Base-by-base conservation (phyloP, 2,113 vertebrate genomes). In the Corydoras sp. region DNA sequence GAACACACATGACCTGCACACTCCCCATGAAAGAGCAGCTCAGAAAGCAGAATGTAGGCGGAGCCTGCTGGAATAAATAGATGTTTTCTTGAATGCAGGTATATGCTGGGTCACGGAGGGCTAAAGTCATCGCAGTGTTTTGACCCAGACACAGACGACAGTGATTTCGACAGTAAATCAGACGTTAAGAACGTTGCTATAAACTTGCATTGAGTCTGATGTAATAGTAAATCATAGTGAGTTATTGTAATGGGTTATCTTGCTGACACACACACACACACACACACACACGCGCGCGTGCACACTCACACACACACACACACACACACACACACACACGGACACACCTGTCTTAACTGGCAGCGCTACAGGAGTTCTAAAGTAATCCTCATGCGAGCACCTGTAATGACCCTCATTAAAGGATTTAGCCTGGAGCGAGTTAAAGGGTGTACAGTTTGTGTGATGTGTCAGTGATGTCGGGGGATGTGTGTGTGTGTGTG, bases 311-410 rank as follows among this genome's bases (percentile, higher is more conserved):
- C 29, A 29, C 55, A 14, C 32, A 60, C 61, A 55, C 56, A 51
- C 10, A 49, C 72, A 65, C 70, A 59, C 62, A 31, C 35, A 73
- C 56, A 67, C 71, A 69, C 51, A 69, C 29, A 15, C 14, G 53
- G 29, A 30, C 32, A 30, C 13, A 24, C n/a, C 35, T 58, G 18
- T 24, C 35, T 43, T 43, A 63, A 56, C 32, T 58, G 51, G 31
- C 53, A 15, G 43, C 30, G 35, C 24, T 8, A 62, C 10, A 55
- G 54, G 43, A 73, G 15, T 13, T 24, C 11, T 35, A 58, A 15
- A 49, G 53, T 58, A 58, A 63, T 74, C 18, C 35, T 58, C 10
- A 29, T 24, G 31, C 55, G 48, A 56, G 12, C 13, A 29, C 30
- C 35, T 55, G 9, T 55, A 58, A 56, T 32, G 60, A 14, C 35